These are phyloP conservation scores for Psilopogon haemacephalus DNA, from an alignment of 2,113 vertebrate genomes.

Conservation along the genomic window DNA sequence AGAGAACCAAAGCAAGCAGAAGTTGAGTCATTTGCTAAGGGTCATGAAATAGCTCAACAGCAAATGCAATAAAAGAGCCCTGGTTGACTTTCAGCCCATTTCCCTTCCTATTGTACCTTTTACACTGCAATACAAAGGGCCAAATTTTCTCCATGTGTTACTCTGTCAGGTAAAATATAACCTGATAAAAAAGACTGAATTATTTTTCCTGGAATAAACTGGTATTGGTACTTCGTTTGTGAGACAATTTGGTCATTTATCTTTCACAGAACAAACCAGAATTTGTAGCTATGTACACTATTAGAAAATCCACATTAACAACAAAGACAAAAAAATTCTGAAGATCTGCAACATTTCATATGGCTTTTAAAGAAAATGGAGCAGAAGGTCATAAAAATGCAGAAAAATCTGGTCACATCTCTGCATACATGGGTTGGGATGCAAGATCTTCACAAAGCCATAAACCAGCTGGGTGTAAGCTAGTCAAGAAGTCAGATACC, in stretches of 20 bases:
- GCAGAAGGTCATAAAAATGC: background rate
- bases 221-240: background rate
- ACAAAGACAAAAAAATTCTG: background rate
- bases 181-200: background rate
- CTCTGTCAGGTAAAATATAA: background rate
- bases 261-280: background rate
- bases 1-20: conserved; percentile 15
- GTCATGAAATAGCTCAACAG: conserved; percentile 30
- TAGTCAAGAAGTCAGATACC: background rate
- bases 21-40: conserved; percentile 7
- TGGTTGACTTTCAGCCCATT: conserved; percentile 9
- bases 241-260: background rate
- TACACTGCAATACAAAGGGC: background rate
- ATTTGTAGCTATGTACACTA: background rate
- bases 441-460: background rate
- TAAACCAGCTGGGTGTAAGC: background rate
- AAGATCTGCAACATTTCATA: background rate
- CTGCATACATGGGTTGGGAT: background rate
- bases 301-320: background rate
- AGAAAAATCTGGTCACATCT: background rate
- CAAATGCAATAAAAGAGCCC: conserved; percentile 8
- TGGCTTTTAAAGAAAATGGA: background rate
- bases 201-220: background rate
- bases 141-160: background rate
- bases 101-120: background rate